Conservation (phyloP, 2,888 invertebrate genomes). For the Temnothorax unifasciatus region DNA sequence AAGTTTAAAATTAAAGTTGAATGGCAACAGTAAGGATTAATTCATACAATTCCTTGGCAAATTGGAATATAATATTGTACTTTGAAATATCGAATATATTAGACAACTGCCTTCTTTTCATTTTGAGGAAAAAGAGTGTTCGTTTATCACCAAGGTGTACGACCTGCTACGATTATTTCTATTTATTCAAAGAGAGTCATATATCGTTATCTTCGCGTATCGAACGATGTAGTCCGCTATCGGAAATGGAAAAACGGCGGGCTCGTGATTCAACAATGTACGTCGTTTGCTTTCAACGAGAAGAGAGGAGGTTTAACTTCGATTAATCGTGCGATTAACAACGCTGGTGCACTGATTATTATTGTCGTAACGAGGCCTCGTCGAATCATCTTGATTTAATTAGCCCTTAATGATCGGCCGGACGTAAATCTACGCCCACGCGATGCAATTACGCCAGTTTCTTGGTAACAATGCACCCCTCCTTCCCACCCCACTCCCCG, state of each 20-base stretch:
- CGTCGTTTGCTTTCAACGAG: not conserved
- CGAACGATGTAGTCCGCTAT: not conserved
- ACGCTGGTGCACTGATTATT: not conserved
- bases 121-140: not conserved
- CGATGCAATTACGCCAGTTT: conserved; percentile 39
- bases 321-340: conserved; percentile 41
- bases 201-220: conserved; percentile 7
- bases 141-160: not conserved
- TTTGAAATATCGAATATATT: not conserved
- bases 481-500: not conserved
- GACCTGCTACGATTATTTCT: conserved; percentile 15
- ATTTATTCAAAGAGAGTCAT: not conserved
- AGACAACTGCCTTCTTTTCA: not conserved
- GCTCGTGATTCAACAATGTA: not conserved
- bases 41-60: not conserved
- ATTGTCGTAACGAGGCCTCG: conserved; percentile 33
- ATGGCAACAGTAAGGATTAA: not conserved
- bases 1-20: not conserved
- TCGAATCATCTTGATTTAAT: conserved; percentile 52
- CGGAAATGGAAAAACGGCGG: not conserved
- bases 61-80: not conserved
- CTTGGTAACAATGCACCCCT: conserved; percentile 31
- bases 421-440: conserved; percentile 52
- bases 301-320: not conserved
- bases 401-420: conserved; percentile 33